A percentile compares a stretch with the other conserved stretches of the same genome.
These are phyloP conservation scores for Epicauta chinensis DNA, from an alignment of 1,140 invertebrate species.

Conservation along the genomic window DNA sequence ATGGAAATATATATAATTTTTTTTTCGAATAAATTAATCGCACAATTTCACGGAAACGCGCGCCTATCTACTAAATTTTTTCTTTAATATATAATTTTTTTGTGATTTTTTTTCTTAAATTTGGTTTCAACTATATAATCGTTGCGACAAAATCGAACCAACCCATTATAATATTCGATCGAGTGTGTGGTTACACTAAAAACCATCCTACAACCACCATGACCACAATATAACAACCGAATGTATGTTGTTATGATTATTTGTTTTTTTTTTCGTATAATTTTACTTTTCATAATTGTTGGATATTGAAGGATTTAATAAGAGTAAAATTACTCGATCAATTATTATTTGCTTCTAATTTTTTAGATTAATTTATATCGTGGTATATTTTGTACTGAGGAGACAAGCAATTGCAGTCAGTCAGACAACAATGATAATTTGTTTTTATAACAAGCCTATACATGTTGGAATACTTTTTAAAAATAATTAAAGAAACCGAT, in stretches of 20 bases:
- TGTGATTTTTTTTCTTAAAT: neutral
- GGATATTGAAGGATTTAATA: too few species aligned
- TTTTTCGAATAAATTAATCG: slow-evolving; percentile 24
- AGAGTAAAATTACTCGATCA: neutral
- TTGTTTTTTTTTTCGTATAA: too few species aligned
- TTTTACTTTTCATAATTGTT: too few species aligned
- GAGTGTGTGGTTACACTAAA: neutral
- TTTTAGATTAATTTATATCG: slow-evolving; percentile 30
- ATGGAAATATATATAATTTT: slow-evolving; percentile 2
- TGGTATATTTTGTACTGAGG: slow-evolving; percentile 42
- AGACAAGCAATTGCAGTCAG: slow-evolving; percentile 38
- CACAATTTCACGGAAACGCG: slow-evolving; percentile 30
- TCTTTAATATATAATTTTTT: neutral
- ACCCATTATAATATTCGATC: neutral
- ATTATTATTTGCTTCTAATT: neutral
- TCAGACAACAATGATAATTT: slow-evolving; percentile 39
- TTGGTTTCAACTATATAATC: slow-evolving; percentile 27
- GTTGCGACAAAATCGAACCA: slow-evolving; percentile 26
- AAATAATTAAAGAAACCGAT: too few species aligned
- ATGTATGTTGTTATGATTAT: too few species aligned
- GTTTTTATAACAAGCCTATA: slow-evolving; percentile 38
- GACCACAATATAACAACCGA: too few species aligned
- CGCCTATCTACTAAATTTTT: slow-evolving; percentile 19
- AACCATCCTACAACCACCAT: neutral
- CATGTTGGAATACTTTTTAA: slow-evolving; percentile 29